Evolutionary conservation across 2,888 invertebrate species (phyloP).

Genomic region (Tetheella fluctuosa): DNA sequence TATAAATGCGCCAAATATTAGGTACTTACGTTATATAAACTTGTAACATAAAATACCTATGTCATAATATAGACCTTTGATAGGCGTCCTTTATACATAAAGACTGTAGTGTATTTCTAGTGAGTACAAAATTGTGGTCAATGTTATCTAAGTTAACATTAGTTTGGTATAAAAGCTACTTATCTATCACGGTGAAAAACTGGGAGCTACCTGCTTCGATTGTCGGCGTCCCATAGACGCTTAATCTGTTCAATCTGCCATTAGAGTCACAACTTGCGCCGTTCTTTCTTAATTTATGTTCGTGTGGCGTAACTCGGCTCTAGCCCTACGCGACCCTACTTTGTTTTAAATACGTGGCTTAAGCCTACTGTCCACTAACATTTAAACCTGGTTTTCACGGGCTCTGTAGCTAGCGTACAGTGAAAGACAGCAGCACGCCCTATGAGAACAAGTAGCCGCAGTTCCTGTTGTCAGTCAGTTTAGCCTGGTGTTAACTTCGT

Average conservation of each 20-base stretch:
- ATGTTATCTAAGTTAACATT: neutral
- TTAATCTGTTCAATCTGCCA: constrained; percentile 76
- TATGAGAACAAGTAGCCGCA: too few species aligned
- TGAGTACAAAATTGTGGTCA: neutral
- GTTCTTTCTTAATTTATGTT: constrained; percentile 74
- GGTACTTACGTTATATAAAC: too few species aligned
- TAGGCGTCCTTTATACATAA: neutral
- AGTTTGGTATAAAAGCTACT: constrained; percentile 25
- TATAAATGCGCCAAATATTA: neutral
- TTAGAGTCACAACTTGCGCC: constrained; percentile 75
- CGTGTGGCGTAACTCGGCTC: constrained; percentile 41
- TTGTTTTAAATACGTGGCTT: constrained; percentile 26
- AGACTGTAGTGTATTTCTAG: neutral
- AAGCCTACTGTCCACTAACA: neutral
- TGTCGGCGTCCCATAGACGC: constrained; percentile 56
- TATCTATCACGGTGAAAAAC: constrained; percentile 31
- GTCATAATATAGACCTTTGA: neutral
- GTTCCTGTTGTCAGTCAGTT: too few species aligned
- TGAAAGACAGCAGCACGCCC: too few species aligned
- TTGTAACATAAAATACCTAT: too few species aligned
- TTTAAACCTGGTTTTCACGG: neutral
- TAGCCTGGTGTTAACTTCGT: too few species aligned
- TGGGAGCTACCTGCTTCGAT: constrained; percentile 42
- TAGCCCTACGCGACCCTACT: constrained; percentile 26
- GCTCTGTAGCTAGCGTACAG: too few species aligned